phyloP scores from a whole-genome alignment of 1,140 invertebrate species.

The Conus ventricosus region DNA sequence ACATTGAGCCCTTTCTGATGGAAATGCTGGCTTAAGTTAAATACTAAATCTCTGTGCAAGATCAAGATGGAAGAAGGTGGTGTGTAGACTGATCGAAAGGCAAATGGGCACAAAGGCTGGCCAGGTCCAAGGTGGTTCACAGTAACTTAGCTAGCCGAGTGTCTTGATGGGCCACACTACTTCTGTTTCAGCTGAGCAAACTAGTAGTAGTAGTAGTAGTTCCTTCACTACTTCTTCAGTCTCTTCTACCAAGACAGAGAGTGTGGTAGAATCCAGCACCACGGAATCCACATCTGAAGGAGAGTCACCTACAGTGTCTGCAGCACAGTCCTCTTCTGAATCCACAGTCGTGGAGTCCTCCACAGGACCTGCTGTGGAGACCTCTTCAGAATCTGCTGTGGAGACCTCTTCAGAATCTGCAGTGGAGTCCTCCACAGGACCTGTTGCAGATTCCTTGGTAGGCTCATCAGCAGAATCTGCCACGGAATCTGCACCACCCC shows the following conservation, averaged over 20 bases:
- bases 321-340: neutral
- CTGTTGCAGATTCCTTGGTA: too few relatives aligned
- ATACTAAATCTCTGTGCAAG: too few relatives aligned
- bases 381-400: neutral
- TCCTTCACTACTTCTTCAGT: neutral
- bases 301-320: neutral
- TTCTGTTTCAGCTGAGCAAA: slow-evolving; percentile 26
- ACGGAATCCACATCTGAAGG: neutral
- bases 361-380: neutral
- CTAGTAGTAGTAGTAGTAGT: slow-evolving; percentile 32
- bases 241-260: neutral
- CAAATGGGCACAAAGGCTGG: too few relatives aligned
- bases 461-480: neutral
- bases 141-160: neutral
- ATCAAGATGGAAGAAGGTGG: too few relatives aligned
- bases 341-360: neutral
- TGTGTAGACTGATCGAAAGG: too few relatives aligned
- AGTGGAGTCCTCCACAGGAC: neutral
- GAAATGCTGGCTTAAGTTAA: too few relatives aligned
- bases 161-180: neutral
- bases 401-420: neutral
- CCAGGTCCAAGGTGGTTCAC: too few relatives aligned
- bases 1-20: too few relatives aligned
- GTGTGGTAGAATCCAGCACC: neutral
- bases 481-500: neutral